Percentiles rank a stretch among this genome's conserved stretches.
phyloP scores from a whole-genome alignment of 2,113 vertebrate genomes.

The Catharus bicknelli region DNA sequence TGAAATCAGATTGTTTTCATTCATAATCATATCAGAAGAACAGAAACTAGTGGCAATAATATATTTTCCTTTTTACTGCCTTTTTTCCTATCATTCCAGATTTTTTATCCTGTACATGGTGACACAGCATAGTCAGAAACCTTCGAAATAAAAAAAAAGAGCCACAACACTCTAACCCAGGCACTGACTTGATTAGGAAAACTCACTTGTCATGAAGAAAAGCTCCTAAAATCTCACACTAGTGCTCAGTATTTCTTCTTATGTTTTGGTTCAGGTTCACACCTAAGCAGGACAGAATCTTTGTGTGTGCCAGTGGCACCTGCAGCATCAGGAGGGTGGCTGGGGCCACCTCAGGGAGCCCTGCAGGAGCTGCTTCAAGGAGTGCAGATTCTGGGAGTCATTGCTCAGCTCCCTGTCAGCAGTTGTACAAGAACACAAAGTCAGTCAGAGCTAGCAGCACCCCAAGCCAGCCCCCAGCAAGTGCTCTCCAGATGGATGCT shows the following conservation, averaged over 20 bases:
- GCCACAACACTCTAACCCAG: not conserved
- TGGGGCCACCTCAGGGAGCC: fast-evolving
- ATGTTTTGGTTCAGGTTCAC: not conserved
- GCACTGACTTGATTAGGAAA: not conserved
- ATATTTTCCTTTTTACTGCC: not conserved
- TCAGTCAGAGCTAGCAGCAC: not conserved
- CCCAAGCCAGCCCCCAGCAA: not conserved
- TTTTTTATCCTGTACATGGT: not conserved
- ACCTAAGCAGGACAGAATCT: not conserved
- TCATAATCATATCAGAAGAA: not conserved
- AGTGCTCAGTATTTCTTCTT: not conserved
- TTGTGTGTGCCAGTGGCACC: fast-evolving
- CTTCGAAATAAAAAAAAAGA: not conserved
- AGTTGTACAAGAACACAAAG: not conserved
- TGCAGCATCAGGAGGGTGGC: not conserved
- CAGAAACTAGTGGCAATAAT: not conserved
- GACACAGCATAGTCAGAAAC: not conserved
- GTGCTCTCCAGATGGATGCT: constrained; percentile 45
- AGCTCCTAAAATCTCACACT: not conserved
- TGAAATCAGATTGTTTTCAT: not conserved
- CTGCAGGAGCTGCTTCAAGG: not conserved
- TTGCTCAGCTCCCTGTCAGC: not conserved
- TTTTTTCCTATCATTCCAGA: not conserved
- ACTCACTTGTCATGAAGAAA: not conserved
- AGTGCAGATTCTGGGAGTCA: not conserved